Evolutionary conservation across 1,140 invertebrate species (phyloP).

Genomic region (Apis florea): DNA sequence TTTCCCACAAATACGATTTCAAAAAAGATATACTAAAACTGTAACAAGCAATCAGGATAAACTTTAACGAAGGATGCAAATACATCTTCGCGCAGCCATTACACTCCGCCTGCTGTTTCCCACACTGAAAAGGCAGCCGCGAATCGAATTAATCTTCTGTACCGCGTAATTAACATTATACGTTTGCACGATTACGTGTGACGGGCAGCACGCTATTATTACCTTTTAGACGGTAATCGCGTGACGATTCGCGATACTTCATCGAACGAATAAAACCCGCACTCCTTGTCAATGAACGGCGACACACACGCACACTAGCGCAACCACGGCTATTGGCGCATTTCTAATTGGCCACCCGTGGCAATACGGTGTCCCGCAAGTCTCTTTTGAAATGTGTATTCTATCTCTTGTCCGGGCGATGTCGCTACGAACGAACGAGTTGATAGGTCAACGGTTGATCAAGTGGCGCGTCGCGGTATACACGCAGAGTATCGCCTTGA

Average conservation of each 20-base stretch:
- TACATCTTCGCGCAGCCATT: too few species aligned
- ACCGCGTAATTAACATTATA: slow-evolving; percentile 56
- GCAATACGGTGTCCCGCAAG: slow-evolving; percentile 17
- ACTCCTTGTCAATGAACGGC: slow-evolving; percentile 52
- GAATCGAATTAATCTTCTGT: slow-evolving; percentile 51
- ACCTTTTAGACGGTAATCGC: slow-evolving; percentile 48
- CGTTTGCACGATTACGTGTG: slow-evolving; percentile 20
- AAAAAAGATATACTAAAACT: not conserved
- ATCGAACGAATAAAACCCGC: slow-evolving; percentile 16
- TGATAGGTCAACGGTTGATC: slow-evolving; percentile 60
- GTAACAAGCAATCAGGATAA: not conserved
- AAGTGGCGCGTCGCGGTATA: slow-evolving; percentile 36
- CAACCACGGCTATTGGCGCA: slow-evolving; percentile 48
- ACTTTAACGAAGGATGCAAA: not conserved
- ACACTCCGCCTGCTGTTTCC: slow-evolving; percentile 3
- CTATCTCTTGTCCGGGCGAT: slow-evolving; percentile 11
- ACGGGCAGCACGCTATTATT: slow-evolving; percentile 33
- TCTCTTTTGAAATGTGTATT: slow-evolving; percentile 33
- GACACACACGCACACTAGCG: too few species aligned
- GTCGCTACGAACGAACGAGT: not conserved
- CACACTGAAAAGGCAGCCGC: slow-evolving; percentile 13
- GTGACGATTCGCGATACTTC: slow-evolving; percentile 46
- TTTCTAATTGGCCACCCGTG: slow-evolving; percentile 55
- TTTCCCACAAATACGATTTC: not conserved
- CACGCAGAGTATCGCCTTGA: slow-evolving; percentile 45